A percentile compares a stretch with the other conserved stretches of the same genome.
These are phyloP conservation scores for Crenuchus spilurus DNA, from an alignment of 2,797 vertebrate species.

Conservation along the genomic window DNA sequence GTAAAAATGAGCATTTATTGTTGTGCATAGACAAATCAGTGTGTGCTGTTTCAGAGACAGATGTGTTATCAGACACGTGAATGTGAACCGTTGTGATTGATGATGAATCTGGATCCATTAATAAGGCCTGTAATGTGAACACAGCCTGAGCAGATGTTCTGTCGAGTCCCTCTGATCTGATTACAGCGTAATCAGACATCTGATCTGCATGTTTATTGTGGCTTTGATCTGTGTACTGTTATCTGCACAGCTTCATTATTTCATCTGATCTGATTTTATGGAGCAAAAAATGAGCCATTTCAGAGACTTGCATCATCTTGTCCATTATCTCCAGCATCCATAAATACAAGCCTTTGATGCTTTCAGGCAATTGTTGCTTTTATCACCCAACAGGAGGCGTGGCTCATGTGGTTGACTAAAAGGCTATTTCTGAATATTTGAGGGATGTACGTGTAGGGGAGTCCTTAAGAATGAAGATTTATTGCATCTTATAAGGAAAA, in stretches of 20 bases:
- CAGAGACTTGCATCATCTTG: slow-evolving; percentile 32
- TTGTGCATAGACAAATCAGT: no score
- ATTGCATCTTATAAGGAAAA: no score
- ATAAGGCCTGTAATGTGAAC: no score
- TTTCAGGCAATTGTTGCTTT: neutral
- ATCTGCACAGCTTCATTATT: slow-evolving; percentile 10
- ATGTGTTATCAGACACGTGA: no score
- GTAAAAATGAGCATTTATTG: no score
- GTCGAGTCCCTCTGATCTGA: neutral
- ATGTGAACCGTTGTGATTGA: neutral
- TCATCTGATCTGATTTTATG: neutral
- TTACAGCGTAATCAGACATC: slow-evolving; percentile 1
- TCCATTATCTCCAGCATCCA: slow-evolving; percentile 7
- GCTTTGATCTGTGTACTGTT: slow-evolving; percentile 32
- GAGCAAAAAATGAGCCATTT: neutral
- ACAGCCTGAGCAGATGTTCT: neutral
- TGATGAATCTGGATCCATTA: neutral
- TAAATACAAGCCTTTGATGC: slow-evolving; percentile 11
- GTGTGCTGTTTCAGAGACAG: no score
- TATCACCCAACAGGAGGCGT: neutral
- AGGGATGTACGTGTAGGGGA: no score
- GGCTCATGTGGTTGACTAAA: no score
- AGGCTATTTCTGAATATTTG: no score
- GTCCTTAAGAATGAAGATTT: no score
- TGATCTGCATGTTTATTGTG: neutral